These are phyloP conservation scores for Ptilonorhynchus violaceus DNA, from an alignment of 2,113 vertebrate genomes.

Conservation along the genomic window DNA sequence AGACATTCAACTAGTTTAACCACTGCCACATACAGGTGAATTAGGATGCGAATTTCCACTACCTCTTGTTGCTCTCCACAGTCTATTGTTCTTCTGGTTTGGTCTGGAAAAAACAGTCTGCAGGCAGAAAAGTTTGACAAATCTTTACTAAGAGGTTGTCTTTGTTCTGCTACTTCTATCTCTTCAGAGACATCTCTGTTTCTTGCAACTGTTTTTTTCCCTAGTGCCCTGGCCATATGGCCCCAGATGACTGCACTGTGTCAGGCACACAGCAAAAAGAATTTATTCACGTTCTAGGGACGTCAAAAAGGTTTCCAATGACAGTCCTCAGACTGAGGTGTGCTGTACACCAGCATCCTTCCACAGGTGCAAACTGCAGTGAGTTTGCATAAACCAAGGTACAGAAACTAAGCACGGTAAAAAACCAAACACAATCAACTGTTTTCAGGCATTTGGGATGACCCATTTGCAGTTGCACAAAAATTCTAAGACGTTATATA, in stretches of 20 bases:
- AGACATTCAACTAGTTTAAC: neutral
- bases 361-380: neutral
- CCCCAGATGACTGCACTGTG: neutral
- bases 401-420: accelerated
- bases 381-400: neutral
- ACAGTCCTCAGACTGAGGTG: neutral
- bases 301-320: neutral
- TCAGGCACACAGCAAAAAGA: neutral
- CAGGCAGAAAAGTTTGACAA: neutral
- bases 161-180: neutral
- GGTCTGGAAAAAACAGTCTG: neutral
- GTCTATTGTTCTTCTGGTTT: neutral
- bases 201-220: neutral
- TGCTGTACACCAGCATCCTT: neutral
- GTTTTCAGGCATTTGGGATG: neutral
- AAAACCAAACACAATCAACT: neutral
- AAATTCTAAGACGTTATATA: neutral
- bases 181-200: neutral
- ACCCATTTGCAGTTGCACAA: neutral
- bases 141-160: neutral
- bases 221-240: neutral
- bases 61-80: neutral
- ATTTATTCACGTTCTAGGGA: neutral
- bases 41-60: neutral
- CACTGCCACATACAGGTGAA: neutral